Percentiles rank a stretch among this genome's conserved stretches.
These are phyloP conservation scores for Pteruthius melanotis DNA, from an alignment of 2,113 vertebrate genomes.

Conservation along the genomic window DNA sequence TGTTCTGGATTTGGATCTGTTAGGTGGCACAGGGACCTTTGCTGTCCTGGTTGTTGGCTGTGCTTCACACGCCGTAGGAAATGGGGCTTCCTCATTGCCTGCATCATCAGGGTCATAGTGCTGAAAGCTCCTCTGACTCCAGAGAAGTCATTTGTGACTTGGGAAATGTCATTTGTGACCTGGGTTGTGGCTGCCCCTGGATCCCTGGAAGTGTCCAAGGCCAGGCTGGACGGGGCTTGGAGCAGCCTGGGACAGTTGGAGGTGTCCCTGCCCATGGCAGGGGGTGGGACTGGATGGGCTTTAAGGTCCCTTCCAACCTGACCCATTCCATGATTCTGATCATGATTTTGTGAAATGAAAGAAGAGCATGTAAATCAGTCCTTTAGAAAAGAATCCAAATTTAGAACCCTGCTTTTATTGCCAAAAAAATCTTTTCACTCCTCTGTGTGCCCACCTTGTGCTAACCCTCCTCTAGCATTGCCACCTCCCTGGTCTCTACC, in stretches of 20 bases:
- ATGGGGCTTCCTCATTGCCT: neutral
- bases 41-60: neutral
- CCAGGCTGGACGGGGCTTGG: rapidly evolving
- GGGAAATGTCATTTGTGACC: neutral
- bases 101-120: neutral
- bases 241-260: neutral
- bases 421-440: neutral
- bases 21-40: neutral
- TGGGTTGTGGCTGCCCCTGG: neutral
- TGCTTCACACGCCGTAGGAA: rapidly evolving
- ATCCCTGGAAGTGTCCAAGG: neutral
- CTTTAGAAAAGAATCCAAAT: neutral
- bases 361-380: neutral
- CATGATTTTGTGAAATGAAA: neutral
- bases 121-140: neutral
- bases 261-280: neutral
- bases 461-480: neutral
- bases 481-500: neutral
- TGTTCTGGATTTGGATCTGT: neutral
- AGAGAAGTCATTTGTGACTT: neutral
- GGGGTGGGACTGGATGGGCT: neutral
- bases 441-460: neutral
- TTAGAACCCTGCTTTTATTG: neutral
- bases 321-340: neutral
- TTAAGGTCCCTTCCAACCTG: neutral